Percentiles rank a stretch among this genome's conserved stretches.
Evolutionary conservation across 2,888 invertebrate genomes (phyloP).

Genomic region (Amphipyra tragopoginis): DNA sequence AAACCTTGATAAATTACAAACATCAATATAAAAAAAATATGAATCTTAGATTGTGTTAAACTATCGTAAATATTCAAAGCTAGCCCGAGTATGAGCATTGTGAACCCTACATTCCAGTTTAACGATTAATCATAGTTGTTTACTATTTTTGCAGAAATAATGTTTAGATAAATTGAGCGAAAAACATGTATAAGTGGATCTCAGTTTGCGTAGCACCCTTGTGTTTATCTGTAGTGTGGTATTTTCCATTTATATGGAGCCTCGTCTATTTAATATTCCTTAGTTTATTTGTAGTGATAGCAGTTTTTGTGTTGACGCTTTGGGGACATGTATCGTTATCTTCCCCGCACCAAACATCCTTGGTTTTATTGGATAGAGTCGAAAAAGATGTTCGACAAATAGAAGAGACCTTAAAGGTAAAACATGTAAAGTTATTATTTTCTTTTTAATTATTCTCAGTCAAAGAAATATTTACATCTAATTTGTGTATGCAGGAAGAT

Average conservation of each 20-base stretch:
- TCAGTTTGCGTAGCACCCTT: slow-evolving; percentile 69
- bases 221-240: slow-evolving; percentile 74
- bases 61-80: slow-evolving; percentile 1
- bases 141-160: slow-evolving; percentile 38
- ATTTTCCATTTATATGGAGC: slow-evolving; percentile 76
- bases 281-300: slow-evolving; percentile 70
- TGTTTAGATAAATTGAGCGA: slow-evolving; percentile 44
- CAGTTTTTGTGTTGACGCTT: slow-evolving; percentile 81
- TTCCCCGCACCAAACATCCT: slow-evolving; percentile 91
- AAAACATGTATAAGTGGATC: slow-evolving; percentile 77
- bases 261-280: slow-evolving; percentile 73
- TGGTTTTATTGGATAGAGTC: slow-evolving; percentile 89
- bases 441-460: background rate
- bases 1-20: slow-evolving; percentile 1
- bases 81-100: slow-evolving; percentile 9
- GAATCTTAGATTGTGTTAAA: slow-evolving; percentile 10
- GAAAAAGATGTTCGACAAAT: slow-evolving; percentile 91
- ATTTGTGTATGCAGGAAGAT: slow-evolving; percentile 75
- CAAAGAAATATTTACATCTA: slow-evolving; percentile 3
- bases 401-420: slow-evolving; percentile 91
- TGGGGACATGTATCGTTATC: slow-evolving; percentile 92
- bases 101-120: slow-evolving; percentile 12
- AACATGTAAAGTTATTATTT: background rate
- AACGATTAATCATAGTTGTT: slow-evolving; percentile 38
- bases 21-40: slow-evolving; percentile 10